phyloP scores from a whole-genome alignment of 2,888 invertebrate genomes.

The Tinea semifulvella region DNA sequence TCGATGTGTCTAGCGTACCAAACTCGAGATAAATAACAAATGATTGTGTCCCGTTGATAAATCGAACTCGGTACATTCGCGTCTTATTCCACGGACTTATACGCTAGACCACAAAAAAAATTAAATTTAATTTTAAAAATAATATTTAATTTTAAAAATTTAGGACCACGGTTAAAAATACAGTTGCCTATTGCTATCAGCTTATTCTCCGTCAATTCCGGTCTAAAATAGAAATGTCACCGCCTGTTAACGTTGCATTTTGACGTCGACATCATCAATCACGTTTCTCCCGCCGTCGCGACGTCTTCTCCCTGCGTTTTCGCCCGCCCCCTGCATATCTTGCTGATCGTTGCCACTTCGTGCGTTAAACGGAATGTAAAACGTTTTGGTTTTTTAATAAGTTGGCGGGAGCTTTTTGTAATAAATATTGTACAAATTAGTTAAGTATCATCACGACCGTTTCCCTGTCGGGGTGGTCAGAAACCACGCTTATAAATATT shows the following conservation, averaged over 20 bases:
- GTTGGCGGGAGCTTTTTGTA: no score
- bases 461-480: no score
- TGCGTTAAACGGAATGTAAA: slow-evolving; percentile 7
- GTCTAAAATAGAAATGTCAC: slow-evolving; percentile 12
- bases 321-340: neutral
- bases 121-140: neutral
- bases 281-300: slow-evolving; percentile 18
- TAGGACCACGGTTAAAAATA: neutral
- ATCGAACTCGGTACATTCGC: no score
- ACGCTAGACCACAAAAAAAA: neutral
- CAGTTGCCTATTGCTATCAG: no score
- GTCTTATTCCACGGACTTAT: no score
- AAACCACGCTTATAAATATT: no score
- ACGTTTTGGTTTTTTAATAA: neutral
- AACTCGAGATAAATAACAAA: no score
- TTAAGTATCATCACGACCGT: no score
- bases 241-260: slow-evolving; percentile 21
- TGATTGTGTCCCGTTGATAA: no score
- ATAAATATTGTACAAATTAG: no score
- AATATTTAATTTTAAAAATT: neutral
- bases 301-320: neutral
- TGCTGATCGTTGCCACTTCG: slow-evolving; percentile 11
- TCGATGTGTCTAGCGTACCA: no score
- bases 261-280: slow-evolving; percentile 29
- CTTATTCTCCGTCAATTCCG: slow-evolving; percentile 7